Base-by-base conservation (phyloP, 2,888 invertebrate species). In the Tholera decimalis region DNA sequence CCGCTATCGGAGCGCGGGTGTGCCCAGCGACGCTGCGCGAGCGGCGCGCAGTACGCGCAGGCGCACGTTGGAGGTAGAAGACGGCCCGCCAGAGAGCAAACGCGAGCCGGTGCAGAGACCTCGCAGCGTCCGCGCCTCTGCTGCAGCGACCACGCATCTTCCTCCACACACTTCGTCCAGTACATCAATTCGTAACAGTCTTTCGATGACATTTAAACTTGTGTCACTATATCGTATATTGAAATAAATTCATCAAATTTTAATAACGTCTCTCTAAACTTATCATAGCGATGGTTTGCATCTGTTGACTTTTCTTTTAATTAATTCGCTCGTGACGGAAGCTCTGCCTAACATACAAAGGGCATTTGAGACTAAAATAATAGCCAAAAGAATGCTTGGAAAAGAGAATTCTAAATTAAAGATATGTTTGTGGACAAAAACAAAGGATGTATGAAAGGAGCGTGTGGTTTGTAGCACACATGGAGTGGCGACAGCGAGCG, bases 1-100 rank as follows among this genome's bases (percentile, higher is more conserved):
- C 93, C 93, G 85, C 73, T 47, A 74, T 57, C 37, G 83, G 75
- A 51, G 72, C 83, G 44, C 81, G 73, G 24, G 79, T 63, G 39
- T 77, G 68, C 13, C 69, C 55, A 7, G 69, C 74, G 24, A 85
- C 83, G 68, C 89, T 91, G 56, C 89, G 86, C 18, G 91, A 89
- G 41, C 92, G 88, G 4, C 83, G 83, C 1, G 82, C 60, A 0
- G 74, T 77, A 2, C 83, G 83, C 43, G 69, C 73, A 1, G 88
- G 90, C 22, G 92, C 92, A 84, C 96, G 90, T 89, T 97, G 97
- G 77, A 97, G 96, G 86, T 97, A 96, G 87, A 97, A 96, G 46
- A 97, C 97, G 59, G 97, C 97, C 80, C 97, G 97, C 97, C 97
- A 97, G 69, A 97, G 95, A 33, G 97, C 97, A 85, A 97, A 97